Conservation (phyloP, 92 coral and sea anemone genomes). For the Porites lobata region DNA sequence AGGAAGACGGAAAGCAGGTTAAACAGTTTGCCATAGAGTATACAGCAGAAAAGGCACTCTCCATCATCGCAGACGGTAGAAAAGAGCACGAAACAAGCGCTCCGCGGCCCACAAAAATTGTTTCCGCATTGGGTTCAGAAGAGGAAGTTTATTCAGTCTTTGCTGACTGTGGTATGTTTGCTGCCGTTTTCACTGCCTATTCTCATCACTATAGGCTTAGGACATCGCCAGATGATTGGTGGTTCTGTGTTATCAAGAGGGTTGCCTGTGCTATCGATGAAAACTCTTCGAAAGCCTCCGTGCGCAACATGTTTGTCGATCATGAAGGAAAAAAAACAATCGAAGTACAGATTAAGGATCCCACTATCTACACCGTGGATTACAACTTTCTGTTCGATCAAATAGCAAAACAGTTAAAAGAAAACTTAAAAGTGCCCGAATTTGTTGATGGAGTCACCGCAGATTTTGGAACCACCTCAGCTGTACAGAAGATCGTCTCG, state of each 20-base stretch:
- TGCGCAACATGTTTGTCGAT: slow-evolving; percentile 58
- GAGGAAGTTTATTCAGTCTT: neutral
- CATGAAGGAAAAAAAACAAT: slow-evolving; percentile 68
- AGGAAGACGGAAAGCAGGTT: no score
- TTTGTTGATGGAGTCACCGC: slow-evolving; percentile 59
- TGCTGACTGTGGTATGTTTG: slow-evolving; percentile 50
- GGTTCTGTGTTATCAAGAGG: slow-evolving; percentile 68
- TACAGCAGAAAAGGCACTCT: no score
- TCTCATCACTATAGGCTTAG: slow-evolving; percentile 57
- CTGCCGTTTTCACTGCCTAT: slow-evolving; percentile 55
- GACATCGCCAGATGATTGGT: slow-evolving; percentile 76
- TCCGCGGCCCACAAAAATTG: neutral
- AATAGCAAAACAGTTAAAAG: slow-evolving; percentile 58
- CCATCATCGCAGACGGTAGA: no score
- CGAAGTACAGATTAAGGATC: slow-evolving; percentile 28
- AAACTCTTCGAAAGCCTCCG: slow-evolving; percentile 41
- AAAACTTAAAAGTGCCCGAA: slow-evolving; percentile 74
- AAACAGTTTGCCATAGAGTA: no score
- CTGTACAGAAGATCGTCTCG: slow-evolving; percentile 62
- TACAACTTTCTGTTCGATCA: slow-evolving; percentile 69
- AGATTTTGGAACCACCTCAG: slow-evolving; percentile 66
- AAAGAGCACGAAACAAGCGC: neutral
- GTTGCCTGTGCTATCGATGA: slow-evolving; percentile 68
- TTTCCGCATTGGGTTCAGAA: neutral
- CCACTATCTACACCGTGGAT: slow-evolving; percentile 60